Conservation (phyloP, 2,113 vertebrate species). For the Brachionichthys hirsutus region DNA sequence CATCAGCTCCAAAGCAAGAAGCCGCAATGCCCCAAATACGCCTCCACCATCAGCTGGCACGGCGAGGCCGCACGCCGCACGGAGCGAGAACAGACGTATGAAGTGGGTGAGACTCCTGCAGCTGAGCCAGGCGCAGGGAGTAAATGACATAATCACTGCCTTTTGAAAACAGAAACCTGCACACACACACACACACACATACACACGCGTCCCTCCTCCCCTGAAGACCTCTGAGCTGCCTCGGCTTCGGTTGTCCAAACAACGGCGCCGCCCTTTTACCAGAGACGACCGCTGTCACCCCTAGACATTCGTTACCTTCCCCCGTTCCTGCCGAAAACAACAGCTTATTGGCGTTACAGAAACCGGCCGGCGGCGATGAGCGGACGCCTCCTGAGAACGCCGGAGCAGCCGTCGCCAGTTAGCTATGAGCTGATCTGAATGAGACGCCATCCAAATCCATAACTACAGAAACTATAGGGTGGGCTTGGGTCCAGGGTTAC, state of each 20-base stretch:
- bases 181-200: constrained; percentile 56
- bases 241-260: constrained; percentile 57
- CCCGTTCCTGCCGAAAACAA: constrained; percentile 30
- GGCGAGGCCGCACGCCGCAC: constrained; percentile 55
- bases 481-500: constrained; percentile 41
- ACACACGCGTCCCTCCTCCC: constrained; percentile 34
- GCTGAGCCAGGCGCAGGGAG: constrained; percentile 53
- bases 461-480: constrained; percentile 27
- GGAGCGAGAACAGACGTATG: constrained; percentile 30
- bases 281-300: constrained; percentile 38
- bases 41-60: constrained; percentile 44
- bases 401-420: background rate
- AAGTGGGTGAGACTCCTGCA: constrained; percentile 50
- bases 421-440: constrained; percentile 2
- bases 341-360: constrained; percentile 25
- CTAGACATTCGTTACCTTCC: constrained; percentile 27
- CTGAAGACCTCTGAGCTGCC: constrained; percentile 24
- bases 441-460: constrained; percentile 19
- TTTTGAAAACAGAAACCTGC: constrained; percentile 63
- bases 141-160: constrained; percentile 74
- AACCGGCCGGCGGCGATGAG: background rate
- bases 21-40: constrained; percentile 61
- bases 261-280: constrained; percentile 24
- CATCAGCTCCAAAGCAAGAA: constrained; percentile 56
- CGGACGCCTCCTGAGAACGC: constrained; percentile 10